Base-by-base conservation (phyloP, 2,888 invertebrate species). In the Merodon equestris region DNA sequence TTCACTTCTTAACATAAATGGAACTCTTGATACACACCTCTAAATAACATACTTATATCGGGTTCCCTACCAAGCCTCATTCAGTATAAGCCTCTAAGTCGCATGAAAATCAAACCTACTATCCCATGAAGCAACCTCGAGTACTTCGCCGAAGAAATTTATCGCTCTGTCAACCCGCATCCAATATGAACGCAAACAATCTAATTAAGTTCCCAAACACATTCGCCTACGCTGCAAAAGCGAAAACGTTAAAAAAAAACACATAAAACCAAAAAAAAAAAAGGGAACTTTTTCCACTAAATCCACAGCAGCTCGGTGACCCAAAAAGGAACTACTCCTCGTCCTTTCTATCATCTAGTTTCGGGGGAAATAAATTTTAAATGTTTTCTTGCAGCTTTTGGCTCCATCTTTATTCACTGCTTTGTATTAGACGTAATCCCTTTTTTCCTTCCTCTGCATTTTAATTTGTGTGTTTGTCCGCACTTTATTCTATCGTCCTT, bases 171-270 rank as follows among this genome's bases (percentile, higher is more conserved):
- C 58, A 60, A 60, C 53, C 47, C 40, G 47, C 34, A 36, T 58
- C 60, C 60, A 12, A 60, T 48, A 40, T 10, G 47, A 53, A 61
- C 38, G 53, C 54, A 61, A 70, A 54, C 60, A 61, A 61, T 70
- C 60, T 70, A 70, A 70, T 70, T 60, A 70, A 70, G 54, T 47
- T 54, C 53, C 60, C 42, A 53, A n/a, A 70, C 54, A 70, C 60
- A 70, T 70, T 60, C 53, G 70, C 60, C 60, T 48, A 34, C 53
- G 40, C 60, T 27, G 27, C 47, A 53, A 13, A 19, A 18, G 45
- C 13, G 17, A 51, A 58, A 18, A 58, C 42, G 40, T 19, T 0
- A 13, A 60, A 48, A 19, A 17, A 12, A 2, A 14, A 4, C 27
- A 27, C 3, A 27, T 4, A 27, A 7, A 7, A 27, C 7, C 2